A percentile compares a stretch with the other conserved stretches of the same genome.
Evolutionary conservation across 2,113 vertebrate species (phyloP).

Genomic region (Gila orcuttii): DNA sequence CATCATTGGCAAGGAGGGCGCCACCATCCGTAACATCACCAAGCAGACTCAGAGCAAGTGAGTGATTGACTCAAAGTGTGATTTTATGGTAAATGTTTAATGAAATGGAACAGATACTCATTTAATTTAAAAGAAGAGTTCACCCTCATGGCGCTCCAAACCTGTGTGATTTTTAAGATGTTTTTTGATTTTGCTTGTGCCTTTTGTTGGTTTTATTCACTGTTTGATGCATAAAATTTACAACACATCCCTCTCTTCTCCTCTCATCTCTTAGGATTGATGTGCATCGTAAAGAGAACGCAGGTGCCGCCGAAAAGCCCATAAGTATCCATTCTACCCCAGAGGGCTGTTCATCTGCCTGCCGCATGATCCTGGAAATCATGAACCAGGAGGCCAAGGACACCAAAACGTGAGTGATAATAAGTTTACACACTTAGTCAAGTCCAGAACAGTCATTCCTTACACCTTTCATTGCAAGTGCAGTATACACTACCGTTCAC

Average conservation of each 20-base stretch:
- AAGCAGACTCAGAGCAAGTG: conserved; percentile 97
- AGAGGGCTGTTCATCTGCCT: conserved; percentile 90
- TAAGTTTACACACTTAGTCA: too few species aligned
- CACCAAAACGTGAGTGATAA: conserved; percentile 87
- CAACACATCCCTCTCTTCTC: neutral
- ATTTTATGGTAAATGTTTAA: neutral
- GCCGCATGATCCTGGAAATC: conserved; percentile 95
- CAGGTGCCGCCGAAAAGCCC: conserved; percentile 91
- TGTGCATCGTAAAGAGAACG: conserved; percentile 93
- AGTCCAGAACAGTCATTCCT: neutral
- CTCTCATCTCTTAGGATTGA: conserved; percentile 81
- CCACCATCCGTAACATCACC: conserved; percentile 95
- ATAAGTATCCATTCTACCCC: conserved; percentile 95
- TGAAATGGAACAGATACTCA: neutral
- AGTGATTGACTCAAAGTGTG: conserved; percentile 60
- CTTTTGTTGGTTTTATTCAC: neutral
- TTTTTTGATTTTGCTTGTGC: neutral
- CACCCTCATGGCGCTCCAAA: neutral
- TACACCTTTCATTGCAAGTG: neutral
- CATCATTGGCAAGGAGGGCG: conserved; percentile 95
- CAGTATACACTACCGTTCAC: too few species aligned
- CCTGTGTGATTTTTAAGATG: neutral
- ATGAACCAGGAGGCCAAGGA: conserved; percentile 98
- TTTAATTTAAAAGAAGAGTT: neutral
- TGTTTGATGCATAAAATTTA: neutral